Base-by-base conservation (phyloP, 2,797 vertebrate genomes). In the Galagoides demidoff region DNA sequence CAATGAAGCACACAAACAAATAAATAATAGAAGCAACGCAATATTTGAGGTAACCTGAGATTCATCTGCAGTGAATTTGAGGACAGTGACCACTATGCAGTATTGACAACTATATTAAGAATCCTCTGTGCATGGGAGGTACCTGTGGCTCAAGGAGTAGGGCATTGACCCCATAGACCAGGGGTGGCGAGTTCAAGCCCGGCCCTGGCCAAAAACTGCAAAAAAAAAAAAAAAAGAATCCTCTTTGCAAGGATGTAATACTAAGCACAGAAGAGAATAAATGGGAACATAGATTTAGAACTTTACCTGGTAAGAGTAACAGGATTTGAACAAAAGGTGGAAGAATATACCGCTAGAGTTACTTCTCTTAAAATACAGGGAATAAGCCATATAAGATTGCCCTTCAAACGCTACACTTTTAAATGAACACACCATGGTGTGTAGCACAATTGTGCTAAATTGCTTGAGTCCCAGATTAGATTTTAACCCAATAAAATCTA, bases 1-100 rank as follows among this genome's bases (percentile, higher is more conserved):
- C 97, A 94, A 93, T 96, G 82, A 91, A 97, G 95, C 89, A 39
- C 73, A 83, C 78, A 97, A 97, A 96, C 95, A 97, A 97, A 95
- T 94, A 97, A 96, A 95, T 94, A 95, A 96, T 94, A 96, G 96
- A 93, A 88, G 45, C 73, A 95, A 94, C 93, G 73, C 70, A 83
- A 77, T 93, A 73, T 94, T 85, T 85, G 86, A 94, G 85, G 55
- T 93, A 94, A 63, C 68, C 70, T 95, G 95, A 90, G 73, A 95
- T 92, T 85, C 81, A 76, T 92, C 82, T 78, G 9, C 52, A 81
- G 25, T 88, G 95, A 94, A 68, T 71, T 74, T 95, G 79, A 97
- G 94, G 77, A 95, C 85, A 92, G 91, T 86, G 93, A 79, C 74
- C 92, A 37, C 78, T 49, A 68, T 85, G 84, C 1, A 11, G 64